Percentiles rank a stretch among this genome's conserved stretches.
These are phyloP conservation scores for Hyperoplus lanceolatus DNA, from an alignment of 2,797 vertebrate genomes.

Conservation along the genomic window DNA sequence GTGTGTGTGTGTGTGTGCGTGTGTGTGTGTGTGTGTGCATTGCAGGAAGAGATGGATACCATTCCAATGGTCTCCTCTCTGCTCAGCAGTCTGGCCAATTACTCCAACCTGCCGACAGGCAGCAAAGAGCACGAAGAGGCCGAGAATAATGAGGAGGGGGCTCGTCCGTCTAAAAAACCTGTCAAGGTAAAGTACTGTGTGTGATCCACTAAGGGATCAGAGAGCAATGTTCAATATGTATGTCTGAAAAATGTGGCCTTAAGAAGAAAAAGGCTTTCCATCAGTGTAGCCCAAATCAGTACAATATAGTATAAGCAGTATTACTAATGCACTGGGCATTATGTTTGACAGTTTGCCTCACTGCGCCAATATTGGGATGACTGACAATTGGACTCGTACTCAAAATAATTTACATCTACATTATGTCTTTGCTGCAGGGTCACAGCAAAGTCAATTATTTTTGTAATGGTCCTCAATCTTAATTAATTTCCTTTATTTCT, in stretches of 20 bases:
- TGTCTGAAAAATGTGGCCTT: not conserved
- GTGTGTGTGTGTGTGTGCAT: constrained; percentile 35
- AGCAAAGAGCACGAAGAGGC: constrained; percentile 98
- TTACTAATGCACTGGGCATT: not conserved
- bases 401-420: too few relatives aligned
- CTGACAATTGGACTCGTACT: not conserved
- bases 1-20: constrained; percentile 7
- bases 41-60: constrained; percentile 99
- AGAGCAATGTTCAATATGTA: constrained; percentile 2
- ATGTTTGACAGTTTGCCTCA: not conserved
- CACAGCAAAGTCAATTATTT: not conserved
- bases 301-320: not conserved
- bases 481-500: not conserved
- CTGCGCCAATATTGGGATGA: not conserved
- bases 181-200: constrained; percentile 86
- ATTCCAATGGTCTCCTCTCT: constrained; percentile 98
- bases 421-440: not conserved
- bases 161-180: constrained; percentile 89
- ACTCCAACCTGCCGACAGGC: constrained; percentile 96
- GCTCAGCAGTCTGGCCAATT: constrained; percentile 96
- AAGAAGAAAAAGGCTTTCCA: too few relatives aligned
- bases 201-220: not conserved
- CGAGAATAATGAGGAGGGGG: constrained; percentile 92
- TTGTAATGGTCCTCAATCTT: not conserved
- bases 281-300: not conserved